Evolutionary conservation across 2,797 vertebrate species (phyloP), one percentile per base, ranked within the genome.

Genomic region (Hephaestus fuliginosus): DNA sequence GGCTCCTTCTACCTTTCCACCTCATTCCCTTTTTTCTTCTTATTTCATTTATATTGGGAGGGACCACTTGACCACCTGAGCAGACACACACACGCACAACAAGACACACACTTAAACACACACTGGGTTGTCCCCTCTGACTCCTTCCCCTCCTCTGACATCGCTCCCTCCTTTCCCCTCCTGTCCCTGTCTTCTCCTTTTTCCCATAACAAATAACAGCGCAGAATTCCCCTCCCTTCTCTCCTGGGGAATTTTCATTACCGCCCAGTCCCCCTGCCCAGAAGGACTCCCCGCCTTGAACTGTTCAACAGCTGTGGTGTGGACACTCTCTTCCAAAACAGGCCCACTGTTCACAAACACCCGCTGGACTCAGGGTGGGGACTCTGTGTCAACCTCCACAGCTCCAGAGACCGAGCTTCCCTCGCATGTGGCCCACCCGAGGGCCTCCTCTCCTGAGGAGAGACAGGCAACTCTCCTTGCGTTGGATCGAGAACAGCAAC

Each of bases 131-230:
- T 90, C 83, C 85, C 82, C 67, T 86, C 69, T 70, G 81, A 84
- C 81, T 82, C 70, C 78, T 78, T 81, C 83, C 74, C 81, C 83
- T 88, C 82, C 84, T 80, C 85, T 90, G 86, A 90, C 88, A 91
- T 73, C 10, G 69, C 84, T 89, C 82, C 73, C 70, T 86, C 71
- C 71, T 67, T 80, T 90, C 81, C 88, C 90, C 87, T 89, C 85
- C 89, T 94, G 94, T 94, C 94, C 89, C 91, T 90, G 88, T 92
- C 91, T 92, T 93, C 87, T 93, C 90, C 86, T 82, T 92, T 95
- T 95, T 96, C 94, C 91, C 94, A 95, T 95, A 96, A 96, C 95
- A 95, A 95, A 95, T 95, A 94, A 93, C 90, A 89, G 84, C 39
- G 85, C 90, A 94, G 93, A 94, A 95, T 93, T 95, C 91, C 92